Evolutionary conservation across 2,797 vertebrate species (phyloP), one percentile per base, ranked within the genome.

Genomic region (Cryptoprocta ferox): DNA sequence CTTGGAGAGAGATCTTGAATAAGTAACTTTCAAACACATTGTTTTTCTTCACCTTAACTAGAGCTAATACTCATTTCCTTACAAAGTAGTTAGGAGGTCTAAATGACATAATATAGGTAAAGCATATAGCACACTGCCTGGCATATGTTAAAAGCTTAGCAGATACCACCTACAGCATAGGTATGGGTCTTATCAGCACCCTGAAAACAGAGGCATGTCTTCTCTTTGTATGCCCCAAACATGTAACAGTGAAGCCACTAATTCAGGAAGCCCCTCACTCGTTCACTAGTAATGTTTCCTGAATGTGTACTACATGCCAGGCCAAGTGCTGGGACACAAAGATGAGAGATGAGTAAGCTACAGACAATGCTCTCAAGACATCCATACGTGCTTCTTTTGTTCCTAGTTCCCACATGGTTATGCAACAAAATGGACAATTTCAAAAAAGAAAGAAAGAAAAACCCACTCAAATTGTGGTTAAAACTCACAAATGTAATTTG

Each of bases 401-500:
- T 63, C 68, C 53, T 30, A 26, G 26, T 59, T 80, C 75, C 65
- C 59, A 78, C 73, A 53, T 30, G 13, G n/a, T 68, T 95, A 73
- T 94, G 6, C 12, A 76, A 88, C 37, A 96, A 81, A 94, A 96
- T 42, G 35, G 53, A 92, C 6, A 61, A 15, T 89, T 90, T 89
- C 53, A 80, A 90, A 90, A 87, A 53, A 65, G 35, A 70, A 82
- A 84, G 28, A 6, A 56, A 93, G 21, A 81, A 39, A 37, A 13
- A 9, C 19, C 19, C 42, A 70, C 9, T 63, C 24, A 48, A 95
- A 15, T n/a, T 89, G 37, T 63, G 32, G 68, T 86, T 96, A 86
- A 95, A 86, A 92, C 19, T 89, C 85, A 94, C 37, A 89, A 96
- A 93, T 80, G 75, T 14, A 93, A 42, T 73, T 61, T 71, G 15